These are phyloP conservation scores for Stictocephala bisonia DNA, from an alignment of 2,888 invertebrate genomes.

Conservation along the genomic window DNA sequence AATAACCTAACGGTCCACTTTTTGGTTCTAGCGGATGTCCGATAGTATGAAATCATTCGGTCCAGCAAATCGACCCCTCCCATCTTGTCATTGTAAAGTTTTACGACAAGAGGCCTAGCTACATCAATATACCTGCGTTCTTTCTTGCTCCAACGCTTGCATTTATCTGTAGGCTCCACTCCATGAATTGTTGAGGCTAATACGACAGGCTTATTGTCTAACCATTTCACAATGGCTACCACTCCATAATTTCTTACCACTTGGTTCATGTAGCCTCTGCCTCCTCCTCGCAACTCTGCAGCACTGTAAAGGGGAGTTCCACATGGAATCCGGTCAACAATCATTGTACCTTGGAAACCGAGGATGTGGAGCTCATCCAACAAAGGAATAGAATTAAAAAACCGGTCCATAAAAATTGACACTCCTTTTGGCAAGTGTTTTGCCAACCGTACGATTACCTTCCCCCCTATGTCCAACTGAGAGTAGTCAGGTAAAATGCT, in stretches of 20 bases:
- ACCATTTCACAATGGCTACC: constrained; percentile 27
- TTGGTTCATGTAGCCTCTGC: constrained; percentile 1
- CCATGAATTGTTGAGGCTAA: constrained; percentile 35
- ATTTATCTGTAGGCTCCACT: not conserved
- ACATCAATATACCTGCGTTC: constrained; percentile 9
- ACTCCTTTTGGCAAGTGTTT: constrained; percentile 39
- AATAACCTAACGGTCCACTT: constrained; percentile 40
- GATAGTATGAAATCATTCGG: constrained; percentile 28
- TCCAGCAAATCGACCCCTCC: constrained; percentile 37
- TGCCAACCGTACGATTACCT: constrained; percentile 37
- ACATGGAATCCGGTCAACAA: not conserved
- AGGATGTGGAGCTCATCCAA: not conserved
- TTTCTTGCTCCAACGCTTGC: not conserved
- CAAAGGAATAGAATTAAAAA: constrained; percentile 32
- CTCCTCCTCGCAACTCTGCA: constrained; percentile 1
- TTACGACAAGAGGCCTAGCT: constrained; percentile 9
- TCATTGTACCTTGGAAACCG: constrained; percentile 9
- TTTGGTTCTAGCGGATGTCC: constrained; percentile 12
- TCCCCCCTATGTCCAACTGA: constrained; percentile 6
- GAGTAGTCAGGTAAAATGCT: constrained; percentile 12
- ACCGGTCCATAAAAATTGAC: constrained; percentile 46
- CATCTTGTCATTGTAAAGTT: constrained; percentile 33
- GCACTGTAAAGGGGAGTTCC: not conserved
- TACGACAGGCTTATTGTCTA: constrained; percentile 16
- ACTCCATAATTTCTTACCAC: constrained; percentile 24